Base-by-base conservation (phyloP, 2,797 vertebrate species). In the Artibeus jamaicensis region DNA sequence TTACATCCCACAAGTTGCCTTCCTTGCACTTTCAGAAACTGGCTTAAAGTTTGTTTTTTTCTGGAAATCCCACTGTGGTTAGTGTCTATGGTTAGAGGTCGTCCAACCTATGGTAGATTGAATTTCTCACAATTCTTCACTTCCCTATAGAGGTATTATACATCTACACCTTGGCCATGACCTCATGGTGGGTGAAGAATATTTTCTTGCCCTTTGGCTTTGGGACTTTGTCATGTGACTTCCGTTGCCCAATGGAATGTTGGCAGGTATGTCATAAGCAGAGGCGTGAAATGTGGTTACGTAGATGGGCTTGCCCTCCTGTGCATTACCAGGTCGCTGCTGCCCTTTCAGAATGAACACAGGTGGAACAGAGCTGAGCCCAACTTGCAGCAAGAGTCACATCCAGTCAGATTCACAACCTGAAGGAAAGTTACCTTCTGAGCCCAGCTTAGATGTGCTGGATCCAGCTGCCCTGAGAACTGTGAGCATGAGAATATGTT, bases 1-100 rank as follows among this genome's bases (percentile, higher is more conserved):
- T 87, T 87, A 65, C 94, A 57, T 95, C 14, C 34, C 42, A 79
- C 26, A 77, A 90, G 6, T 1, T 53, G 57, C 34, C 65, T 59
- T 78, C 37, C 42, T 94, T 71, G 21, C 10, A 83, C 62, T 84
- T 93, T 86, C 62, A 95, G 78, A 94, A 93, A 86, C 68, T 94
- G 48, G 81, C 68, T 96, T 87, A 55, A 78, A 83, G 16, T 53
- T 83, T 91, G 3, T 44, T 57, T 85, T 71, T 81, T 77, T 74
- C n/a, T 81, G 71, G 39, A 44, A 89, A 93, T 42, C 68, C 39
- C 19, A 50, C 29, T 83, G 59, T 68, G 65, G 95, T 95, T 81
- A 91, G 77, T 89, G 32, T 29, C 57, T 88, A 12, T 91, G 70
- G 67, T 65, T 57, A 84, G 86, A 95, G 84, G 76, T 70, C 37